These are phyloP conservation scores for Platypus cylindrus DNA, from an alignment of 2,888 invertebrate species.

Conservation along the genomic window DNA sequence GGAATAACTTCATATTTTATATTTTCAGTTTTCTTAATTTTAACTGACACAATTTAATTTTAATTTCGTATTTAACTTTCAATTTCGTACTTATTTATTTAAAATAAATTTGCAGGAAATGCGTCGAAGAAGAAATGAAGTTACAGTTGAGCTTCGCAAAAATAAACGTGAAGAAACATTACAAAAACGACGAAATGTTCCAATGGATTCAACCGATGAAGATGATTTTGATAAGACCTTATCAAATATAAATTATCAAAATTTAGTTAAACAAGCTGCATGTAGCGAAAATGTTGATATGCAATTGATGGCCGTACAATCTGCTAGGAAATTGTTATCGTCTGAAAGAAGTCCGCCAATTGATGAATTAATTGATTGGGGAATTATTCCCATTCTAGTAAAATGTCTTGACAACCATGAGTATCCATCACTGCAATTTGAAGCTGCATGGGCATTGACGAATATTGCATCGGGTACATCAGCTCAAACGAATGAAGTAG, in stretches of 20 bases:
- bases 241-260: slow-evolving; percentile 61
- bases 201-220: slow-evolving; percentile 75
- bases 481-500: slow-evolving; percentile 82
- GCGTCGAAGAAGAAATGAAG: slow-evolving; percentile 92
- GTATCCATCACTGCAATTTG: slow-evolving; percentile 85
- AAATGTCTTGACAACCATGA: slow-evolving; percentile 75
- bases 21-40: too few species aligned
- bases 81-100: too few species aligned
- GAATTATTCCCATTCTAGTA: slow-evolving; percentile 82
- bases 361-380: slow-evolving; percentile 85
- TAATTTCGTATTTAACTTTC: too few species aligned
- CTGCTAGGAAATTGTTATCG: slow-evolving; percentile 88
- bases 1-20: too few species aligned
- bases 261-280: slow-evolving; percentile 77
- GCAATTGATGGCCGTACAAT: slow-evolving; percentile 85
- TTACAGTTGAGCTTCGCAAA: slow-evolving; percentile 92
- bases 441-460: slow-evolving; percentile 95
- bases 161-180: slow-evolving; percentile 96
- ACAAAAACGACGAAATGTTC: slow-evolving; percentile 92
- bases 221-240: slow-evolving; percentile 59
- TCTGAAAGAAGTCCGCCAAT: slow-evolving; percentile 98
- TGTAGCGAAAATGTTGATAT: slow-evolving; percentile 65
- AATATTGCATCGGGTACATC: slow-evolving; percentile 90
- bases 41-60: too few species aligned
- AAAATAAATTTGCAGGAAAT: slow-evolving; percentile 89